Percentiles rank a stretch among this genome's conserved stretches.
Evolutionary conservation across 2,113 vertebrate genomes (phyloP).

Genomic region (Anas platyrhynchos): DNA sequence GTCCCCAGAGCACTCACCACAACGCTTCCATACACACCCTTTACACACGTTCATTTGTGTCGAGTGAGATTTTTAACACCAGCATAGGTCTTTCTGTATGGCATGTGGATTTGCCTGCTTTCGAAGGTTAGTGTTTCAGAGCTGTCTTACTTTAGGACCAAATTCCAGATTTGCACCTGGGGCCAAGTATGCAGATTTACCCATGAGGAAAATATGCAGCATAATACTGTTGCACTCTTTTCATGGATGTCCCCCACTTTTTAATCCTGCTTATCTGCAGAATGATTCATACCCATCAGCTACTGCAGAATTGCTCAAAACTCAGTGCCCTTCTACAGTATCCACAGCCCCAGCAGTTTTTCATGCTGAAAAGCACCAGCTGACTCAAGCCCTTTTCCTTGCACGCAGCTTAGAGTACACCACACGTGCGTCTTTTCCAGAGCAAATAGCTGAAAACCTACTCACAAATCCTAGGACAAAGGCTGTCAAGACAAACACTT

Average conservation of each 20-base stretch:
- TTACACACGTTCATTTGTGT: fast-evolving
- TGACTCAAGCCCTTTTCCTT: neutral
- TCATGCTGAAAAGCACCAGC: neutral
- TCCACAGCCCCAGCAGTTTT: neutral
- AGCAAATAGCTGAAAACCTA: neutral
- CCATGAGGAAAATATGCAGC: fast-evolving
- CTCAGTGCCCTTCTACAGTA: neutral
- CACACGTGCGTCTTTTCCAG: neutral
- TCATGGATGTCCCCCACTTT: neutral
- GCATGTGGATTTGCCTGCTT: fast-evolving
- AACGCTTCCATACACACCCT: neutral
- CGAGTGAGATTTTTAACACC: neutral
- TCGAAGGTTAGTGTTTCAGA: neutral
- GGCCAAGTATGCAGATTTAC: neutral
- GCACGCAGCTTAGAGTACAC: neutral
- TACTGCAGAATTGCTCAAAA: neutral
- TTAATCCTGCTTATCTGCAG: neutral
- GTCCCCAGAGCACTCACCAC: neutral
- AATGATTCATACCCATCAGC: neutral
- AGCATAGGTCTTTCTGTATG: neutral
- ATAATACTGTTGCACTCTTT: neutral
- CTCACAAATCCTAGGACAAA: neutral
- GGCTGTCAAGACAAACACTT: neutral
- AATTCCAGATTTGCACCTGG: neutral
- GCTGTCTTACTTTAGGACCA: neutral